Conservation (phyloP, 2,888 invertebrate genomes). For the Machimus rusticus region DNA sequence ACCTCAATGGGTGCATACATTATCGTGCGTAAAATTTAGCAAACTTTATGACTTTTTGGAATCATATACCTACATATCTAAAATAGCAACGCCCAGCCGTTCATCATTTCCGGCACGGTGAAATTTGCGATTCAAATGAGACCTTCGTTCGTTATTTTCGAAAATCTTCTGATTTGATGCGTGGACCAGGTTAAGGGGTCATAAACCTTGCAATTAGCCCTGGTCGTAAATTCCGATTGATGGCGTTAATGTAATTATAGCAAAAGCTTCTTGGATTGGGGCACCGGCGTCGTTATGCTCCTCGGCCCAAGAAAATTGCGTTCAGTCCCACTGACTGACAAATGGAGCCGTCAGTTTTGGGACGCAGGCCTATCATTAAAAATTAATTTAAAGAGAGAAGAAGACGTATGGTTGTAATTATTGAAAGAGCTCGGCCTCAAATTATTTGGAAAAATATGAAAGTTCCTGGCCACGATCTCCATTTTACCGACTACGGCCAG, state of each 20-base stretch:
- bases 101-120: not conserved
- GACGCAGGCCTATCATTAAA: constrained; percentile 33
- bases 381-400: constrained; percentile 31
- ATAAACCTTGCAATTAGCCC: not conserved
- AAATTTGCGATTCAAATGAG: not conserved
- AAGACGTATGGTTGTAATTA: constrained; percentile 15
- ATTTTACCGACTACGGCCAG: not conserved
- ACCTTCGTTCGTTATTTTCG: not conserved
- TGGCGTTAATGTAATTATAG: constrained; percentile 38
- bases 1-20: not conserved
- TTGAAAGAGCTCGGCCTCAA: not conserved
- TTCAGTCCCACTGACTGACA: not conserved
- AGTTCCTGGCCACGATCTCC: not conserved
- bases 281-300: not conserved
- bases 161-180: not conserved
- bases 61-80: not conserved
- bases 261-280: constrained; percentile 20
- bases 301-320: constrained; percentile 20
- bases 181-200: not conserved
- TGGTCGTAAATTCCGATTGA: not conserved
- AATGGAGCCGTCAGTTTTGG: constrained; percentile 39
- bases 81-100: not conserved
- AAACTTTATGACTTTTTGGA: not conserved
- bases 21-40: not conserved
- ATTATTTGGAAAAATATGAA: constrained; percentile 28